Percentiles rank a stretch among this genome's conserved stretches.
Evolutionary conservation across 2,888 invertebrate genomes (phyloP).

Genomic region (Mesoligia furuncula): DNA sequence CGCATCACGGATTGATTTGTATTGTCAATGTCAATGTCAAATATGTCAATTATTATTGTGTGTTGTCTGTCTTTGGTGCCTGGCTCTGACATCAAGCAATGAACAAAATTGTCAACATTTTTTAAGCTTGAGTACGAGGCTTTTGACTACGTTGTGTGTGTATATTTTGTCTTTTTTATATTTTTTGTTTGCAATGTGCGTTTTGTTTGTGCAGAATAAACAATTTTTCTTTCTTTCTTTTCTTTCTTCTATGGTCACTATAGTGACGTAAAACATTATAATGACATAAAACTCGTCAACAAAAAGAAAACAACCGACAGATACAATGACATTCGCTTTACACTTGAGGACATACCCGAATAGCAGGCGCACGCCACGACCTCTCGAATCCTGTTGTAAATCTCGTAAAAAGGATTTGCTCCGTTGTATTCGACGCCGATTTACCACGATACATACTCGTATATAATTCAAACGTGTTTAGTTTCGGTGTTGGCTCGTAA

Average conservation of each 20-base stretch:
- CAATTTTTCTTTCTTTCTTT: too few relatives aligned
- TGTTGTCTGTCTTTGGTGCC: too few relatives aligned
- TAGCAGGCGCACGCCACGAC: slow-evolving; percentile 79
- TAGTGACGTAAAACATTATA: neutral
- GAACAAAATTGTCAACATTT: too few relatives aligned
- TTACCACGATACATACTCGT: slow-evolving; percentile 80
- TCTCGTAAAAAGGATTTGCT: slow-evolving; percentile 88
- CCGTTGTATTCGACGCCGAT: slow-evolving; percentile 84
- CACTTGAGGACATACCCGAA: slow-evolving; percentile 41
- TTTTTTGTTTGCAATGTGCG: too few relatives aligned
- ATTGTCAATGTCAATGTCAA: too few relatives aligned
- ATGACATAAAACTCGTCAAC: neutral
- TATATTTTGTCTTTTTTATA: too few relatives aligned
- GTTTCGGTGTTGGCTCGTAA: slow-evolving; percentile 48
- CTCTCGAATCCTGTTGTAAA: slow-evolving; percentile 84
- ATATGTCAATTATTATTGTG: too few relatives aligned
- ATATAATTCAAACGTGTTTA: slow-evolving; percentile 72
- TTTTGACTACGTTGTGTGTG: too few relatives aligned
- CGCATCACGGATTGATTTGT: too few relatives aligned
- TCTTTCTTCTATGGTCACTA: neutral
- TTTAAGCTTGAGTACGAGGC: too few relatives aligned
- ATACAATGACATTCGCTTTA: slow-evolving; percentile 1
- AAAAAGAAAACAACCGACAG: neutral
- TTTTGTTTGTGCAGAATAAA: too few relatives aligned
- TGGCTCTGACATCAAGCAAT: too few relatives aligned